Percentiles rank a stretch among this genome's conserved stretches.
These are phyloP conservation scores for Hystrix cristata DNA, from an alignment of 2,113 vertebrate genomes.

Conservation along the genomic window DNA sequence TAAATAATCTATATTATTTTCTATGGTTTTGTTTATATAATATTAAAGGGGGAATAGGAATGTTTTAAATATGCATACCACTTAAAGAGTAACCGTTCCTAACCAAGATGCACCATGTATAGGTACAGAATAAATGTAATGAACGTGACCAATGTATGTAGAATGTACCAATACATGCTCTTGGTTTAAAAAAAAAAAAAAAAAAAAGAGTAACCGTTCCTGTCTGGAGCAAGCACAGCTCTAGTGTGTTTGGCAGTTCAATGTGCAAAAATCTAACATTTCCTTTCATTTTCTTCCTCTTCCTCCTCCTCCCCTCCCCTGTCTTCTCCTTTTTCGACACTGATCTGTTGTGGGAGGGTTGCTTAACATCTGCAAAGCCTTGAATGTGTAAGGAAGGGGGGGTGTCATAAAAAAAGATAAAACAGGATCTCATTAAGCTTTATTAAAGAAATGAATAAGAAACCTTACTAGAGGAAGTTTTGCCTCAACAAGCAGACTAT, in stretches of 20 bases:
- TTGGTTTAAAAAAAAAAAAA: no score
- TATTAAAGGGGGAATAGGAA: not conserved
- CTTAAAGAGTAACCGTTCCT: not conserved
- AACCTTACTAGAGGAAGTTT: not conserved
- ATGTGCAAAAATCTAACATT: not conserved
- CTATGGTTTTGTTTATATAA: not conserved
- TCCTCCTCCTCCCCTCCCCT: not conserved
- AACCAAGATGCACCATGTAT: no score
- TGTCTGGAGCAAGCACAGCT: not conserved
- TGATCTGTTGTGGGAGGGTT: not conserved
- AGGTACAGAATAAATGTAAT: no score
- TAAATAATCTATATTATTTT: not conserved
- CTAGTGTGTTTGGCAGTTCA: not conserved
- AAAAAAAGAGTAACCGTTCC: constrained; percentile 1
- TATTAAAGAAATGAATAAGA: not conserved
- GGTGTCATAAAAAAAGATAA: not conserved
- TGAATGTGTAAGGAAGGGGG: not conserved
- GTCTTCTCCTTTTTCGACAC: not conserved
- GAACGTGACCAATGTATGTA: no score
- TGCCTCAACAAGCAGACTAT: not conserved
- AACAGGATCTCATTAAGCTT: not conserved
- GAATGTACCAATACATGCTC: no score
- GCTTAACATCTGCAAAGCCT: not conserved
- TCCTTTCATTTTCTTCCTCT: not conserved
- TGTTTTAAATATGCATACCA: not conserved